A percentile compares a stretch with the other conserved stretches of the same genome.
Conservation (phyloP, 2,113 vertebrate species). For the Sakesphorus luctuosus region DNA sequence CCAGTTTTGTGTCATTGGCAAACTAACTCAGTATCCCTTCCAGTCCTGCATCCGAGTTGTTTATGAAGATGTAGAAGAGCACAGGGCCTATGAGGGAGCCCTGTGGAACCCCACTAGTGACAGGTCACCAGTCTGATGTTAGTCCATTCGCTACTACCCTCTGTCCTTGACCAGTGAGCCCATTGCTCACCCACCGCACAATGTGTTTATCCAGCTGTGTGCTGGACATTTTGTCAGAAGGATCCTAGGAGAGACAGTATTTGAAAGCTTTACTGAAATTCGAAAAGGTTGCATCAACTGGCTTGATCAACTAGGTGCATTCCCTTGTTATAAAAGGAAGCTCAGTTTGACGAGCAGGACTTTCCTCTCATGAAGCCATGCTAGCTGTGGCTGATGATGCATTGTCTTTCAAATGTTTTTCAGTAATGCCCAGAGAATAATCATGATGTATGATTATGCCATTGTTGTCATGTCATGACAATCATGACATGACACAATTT, state of each 20-base stretch:
- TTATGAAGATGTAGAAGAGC: neutral
- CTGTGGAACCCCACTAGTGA: neutral
- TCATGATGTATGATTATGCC: neutral
- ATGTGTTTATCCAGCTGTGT: neutral
- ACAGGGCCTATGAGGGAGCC: neutral
- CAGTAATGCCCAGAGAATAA: neutral
- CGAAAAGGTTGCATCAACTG: neutral
- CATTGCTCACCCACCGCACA: neutral
- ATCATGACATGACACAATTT: slow-evolving; percentile 3
- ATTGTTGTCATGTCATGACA: neutral
- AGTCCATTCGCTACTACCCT: neutral
- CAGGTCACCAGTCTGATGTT: neutral
- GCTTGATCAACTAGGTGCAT: neutral
- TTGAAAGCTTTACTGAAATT: neutral
- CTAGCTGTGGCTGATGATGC: neutral
- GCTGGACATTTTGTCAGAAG: neutral
- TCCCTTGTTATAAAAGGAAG: neutral
- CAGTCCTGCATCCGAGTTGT: neutral
- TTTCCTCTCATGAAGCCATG: neutral
- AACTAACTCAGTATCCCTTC: neutral
- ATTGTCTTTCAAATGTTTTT: neutral
- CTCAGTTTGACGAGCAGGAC: neutral
- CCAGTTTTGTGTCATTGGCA: neutral
- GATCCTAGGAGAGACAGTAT: neutral
- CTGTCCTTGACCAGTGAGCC: fast-evolving